A percentile compares a stretch with the other conserved stretches of the same genome.
phyloP scores from a whole-genome alignment of 2,888 invertebrate species.

The Pammene fasciana region DNA sequence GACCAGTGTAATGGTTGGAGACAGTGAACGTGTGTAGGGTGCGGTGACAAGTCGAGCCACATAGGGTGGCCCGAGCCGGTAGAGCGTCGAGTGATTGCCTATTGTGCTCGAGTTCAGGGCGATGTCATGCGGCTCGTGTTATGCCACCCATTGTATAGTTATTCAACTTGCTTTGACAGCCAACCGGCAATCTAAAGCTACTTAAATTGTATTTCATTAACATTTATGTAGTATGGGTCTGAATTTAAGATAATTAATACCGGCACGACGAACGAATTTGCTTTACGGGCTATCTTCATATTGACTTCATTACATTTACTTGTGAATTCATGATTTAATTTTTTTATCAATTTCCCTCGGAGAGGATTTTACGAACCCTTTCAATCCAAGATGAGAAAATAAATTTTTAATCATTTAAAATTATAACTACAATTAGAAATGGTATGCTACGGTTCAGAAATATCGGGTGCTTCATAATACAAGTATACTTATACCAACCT shows the following conservation, averaged over 20 bases:
- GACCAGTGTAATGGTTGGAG: conserved; percentile 24
- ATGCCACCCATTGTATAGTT: conserved; percentile 26
- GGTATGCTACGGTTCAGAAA: too few species aligned
- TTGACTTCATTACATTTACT: conserved; percentile 24
- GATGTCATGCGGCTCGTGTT: conserved; percentile 26
- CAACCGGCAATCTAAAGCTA: conserved; percentile 7
- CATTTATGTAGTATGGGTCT: neutral
- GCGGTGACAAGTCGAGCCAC: conserved; percentile 22
- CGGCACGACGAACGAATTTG: neutral
- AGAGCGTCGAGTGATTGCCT: conserved; percentile 51
- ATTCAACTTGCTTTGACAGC: conserved; percentile 17
- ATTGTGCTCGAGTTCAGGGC: conserved; percentile 48
- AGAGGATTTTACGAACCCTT: conserved; percentile 21
- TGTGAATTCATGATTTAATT: conserved; percentile 22
- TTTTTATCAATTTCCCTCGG: conserved; percentile 14
- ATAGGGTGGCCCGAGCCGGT: conserved; percentile 40
- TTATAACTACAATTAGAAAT: neutral
- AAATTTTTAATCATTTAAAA: conserved; percentile 4
- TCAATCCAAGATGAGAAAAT: conserved; percentile 15
- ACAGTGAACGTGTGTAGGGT: conserved; percentile 24
- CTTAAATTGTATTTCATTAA: neutral
- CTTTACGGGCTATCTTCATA: conserved; percentile 19
- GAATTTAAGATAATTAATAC: neutral
- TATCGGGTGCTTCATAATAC: too few species aligned
- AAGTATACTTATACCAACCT: too few species aligned